Evolutionary conservation across 2,888 invertebrate genomes (phyloP).

Genomic region (Ctena decussata): DNA sequence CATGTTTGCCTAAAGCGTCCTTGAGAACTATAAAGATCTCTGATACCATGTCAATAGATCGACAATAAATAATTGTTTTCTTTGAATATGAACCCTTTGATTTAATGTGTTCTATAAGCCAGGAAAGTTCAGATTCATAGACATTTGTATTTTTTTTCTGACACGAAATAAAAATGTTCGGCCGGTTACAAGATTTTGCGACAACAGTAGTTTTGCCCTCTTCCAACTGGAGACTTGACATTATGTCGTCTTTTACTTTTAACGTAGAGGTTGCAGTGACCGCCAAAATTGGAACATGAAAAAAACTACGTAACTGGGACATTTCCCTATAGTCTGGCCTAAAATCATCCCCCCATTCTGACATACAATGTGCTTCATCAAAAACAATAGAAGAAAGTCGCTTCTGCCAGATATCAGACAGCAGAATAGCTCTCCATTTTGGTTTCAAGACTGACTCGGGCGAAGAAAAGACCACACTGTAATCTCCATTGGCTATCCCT

Average conservation of each 20-base stretch:
- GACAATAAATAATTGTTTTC: conserved; percentile 54
- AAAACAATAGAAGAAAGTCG: conserved; percentile 33
- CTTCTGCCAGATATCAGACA: conserved; percentile 33
- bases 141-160: conserved; percentile 15
- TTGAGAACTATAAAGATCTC: conserved; percentile 48
- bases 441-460: conserved; percentile 39
- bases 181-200: conserved; percentile 23
- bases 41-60: conserved; percentile 51
- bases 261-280: conserved; percentile 48
- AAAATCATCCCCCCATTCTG: conserved; percentile 62
- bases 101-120: conserved; percentile 44
- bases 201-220: conserved; percentile 33
- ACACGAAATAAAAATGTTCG: conserved; percentile 51
- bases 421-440: conserved; percentile 43
- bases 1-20: conserved; percentile 29
- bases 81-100: conserved; percentile 18
- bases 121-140: conserved; percentile 8
- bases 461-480: conserved; percentile 16
- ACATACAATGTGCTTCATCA: conserved; percentile 65
- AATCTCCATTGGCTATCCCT: conserved; percentile 13
- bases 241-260: conserved; percentile 46
- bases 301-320: conserved; percentile 42
- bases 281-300: conserved; percentile 45
- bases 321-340: conserved; percentile 46
- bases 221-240: conserved; percentile 34